Percentiles rank a stretch among this genome's conserved stretches.
Conservation (phyloP, 2,113 vertebrate species). For the Microtus oregoni region DNA sequence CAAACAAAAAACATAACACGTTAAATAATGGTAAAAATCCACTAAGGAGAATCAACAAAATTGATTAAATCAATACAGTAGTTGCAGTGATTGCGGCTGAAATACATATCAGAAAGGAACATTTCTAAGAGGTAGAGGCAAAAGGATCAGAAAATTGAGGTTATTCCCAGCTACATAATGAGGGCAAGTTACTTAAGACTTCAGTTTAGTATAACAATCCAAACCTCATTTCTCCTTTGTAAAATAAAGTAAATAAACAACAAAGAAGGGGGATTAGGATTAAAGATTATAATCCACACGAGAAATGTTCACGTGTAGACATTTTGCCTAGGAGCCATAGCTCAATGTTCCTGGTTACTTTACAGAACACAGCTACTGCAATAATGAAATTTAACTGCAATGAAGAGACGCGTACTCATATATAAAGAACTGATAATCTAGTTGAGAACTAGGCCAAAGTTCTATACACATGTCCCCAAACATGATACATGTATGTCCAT, state of each 20-base stretch:
- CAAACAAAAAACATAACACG: not conserved
- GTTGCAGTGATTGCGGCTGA: not conserved
- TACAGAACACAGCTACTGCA: not conserved
- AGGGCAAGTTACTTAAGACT: not conserved
- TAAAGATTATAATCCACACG: not conserved
- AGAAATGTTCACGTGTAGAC: not conserved
- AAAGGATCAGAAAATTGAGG: not conserved
- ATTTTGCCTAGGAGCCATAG: not conserved
- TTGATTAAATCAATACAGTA: not conserved
- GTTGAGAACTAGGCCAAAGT: not conserved
- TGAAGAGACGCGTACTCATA: not conserved
- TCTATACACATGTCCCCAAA: not conserved
- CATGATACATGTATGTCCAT: not conserved
- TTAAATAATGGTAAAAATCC: not conserved
- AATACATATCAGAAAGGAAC: not conserved
- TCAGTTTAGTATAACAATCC: not conserved
- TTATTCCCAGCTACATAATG: not conserved
- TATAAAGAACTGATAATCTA: not conserved
- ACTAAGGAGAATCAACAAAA: conserved; percentile 6
- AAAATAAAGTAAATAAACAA: not conserved
- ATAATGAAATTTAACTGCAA: conserved; percentile 14
- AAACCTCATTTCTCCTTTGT: not conserved
- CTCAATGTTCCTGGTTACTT: not conserved
- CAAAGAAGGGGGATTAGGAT: not conserved
- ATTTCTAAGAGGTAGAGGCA: not conserved